Evolutionary conservation across 2,113 vertebrate species (phyloP), one percentile per base, ranked within the genome.

Genomic region (Macquaria australasica): DNA sequence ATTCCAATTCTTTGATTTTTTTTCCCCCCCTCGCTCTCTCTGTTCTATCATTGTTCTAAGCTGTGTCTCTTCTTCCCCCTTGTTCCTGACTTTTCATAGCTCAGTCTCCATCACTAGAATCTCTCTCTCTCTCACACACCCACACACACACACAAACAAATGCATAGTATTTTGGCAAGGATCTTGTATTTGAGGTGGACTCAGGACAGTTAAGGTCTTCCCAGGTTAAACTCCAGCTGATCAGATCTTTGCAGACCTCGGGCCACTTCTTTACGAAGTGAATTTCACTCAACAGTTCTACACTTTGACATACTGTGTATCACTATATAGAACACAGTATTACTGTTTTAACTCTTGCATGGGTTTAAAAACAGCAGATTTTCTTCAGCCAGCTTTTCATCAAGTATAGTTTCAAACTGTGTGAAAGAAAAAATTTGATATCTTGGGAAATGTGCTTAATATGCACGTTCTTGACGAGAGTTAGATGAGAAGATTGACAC

Each of bases 1-100:
- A 98, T 97, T 96, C 96, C 95, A 97, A 97, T 97, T 98, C 96
- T 97, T 97, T 96, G 95, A 96, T 91, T 92, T 95, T 94, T 92
- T 95, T 83, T 62, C 73, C 16, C 60, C 68, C 10, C 77, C 76
- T 71, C 59, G 88, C 94, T 92, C 92, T 94, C 81, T 88, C 75
- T 71, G 87, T 86, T 91, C 91, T 94, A 94, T 93, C 95, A 96
- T 94, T 89, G 82, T 56, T 37, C 63, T 62, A 75, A 79, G 60
- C 37, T 85, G 43, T 74, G 75, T 89, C 94, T 91, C 92, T 93
- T 84, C 83, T 66, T 73, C 18, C 62, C 50, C 50, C 50, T 25
- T 69, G 39, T 53, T 64, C 21, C 37, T n/a, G 43, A 53, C 58
- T 77, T 41, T 76, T 84, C 53, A 43, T 66, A 60, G 74, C 76